Evolutionary conservation across 2,888 invertebrate species (phyloP).

Genomic region (Pyrrhosoma nymphula): DNA sequence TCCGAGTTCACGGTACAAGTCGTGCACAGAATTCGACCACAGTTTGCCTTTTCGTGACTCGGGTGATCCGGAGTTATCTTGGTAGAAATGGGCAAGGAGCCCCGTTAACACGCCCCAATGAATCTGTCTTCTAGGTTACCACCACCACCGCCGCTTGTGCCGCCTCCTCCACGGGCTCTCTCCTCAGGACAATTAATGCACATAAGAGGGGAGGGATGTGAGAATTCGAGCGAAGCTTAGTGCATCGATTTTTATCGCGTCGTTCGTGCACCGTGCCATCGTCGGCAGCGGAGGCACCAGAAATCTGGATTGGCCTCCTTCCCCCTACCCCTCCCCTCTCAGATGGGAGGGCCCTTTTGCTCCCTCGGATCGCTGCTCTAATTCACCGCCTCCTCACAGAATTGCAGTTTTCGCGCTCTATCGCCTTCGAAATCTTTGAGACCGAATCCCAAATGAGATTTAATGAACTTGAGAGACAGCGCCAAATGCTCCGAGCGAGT

Average conservation of each 20-base stretch:
- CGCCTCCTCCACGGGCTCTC: no score
- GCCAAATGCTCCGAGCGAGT: not conserved
- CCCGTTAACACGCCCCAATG: not conserved
- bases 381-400: not conserved
- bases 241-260: not conserved
- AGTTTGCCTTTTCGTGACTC: slow-evolving; percentile 11
- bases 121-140: no score
- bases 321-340: no score
- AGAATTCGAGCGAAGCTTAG: not conserved
- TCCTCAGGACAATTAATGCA: no score
- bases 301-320: no score
- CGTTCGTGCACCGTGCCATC: not conserved
- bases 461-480: slow-evolving; percentile 6
- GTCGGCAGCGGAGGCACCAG: not conserved
- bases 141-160: no score
- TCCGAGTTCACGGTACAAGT: no score
- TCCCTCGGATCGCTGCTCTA: not conserved
- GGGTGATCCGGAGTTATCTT: not conserved
- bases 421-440: slow-evolving; percentile 12
- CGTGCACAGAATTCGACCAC: not conserved
- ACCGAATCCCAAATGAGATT: not conserved
- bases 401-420: not conserved
- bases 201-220: not conserved
- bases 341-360: not conserved
- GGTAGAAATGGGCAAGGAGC: not conserved